phyloP scores from a whole-genome alignment of 1,140 invertebrate species.

The Whitmania pigra region DNA sequence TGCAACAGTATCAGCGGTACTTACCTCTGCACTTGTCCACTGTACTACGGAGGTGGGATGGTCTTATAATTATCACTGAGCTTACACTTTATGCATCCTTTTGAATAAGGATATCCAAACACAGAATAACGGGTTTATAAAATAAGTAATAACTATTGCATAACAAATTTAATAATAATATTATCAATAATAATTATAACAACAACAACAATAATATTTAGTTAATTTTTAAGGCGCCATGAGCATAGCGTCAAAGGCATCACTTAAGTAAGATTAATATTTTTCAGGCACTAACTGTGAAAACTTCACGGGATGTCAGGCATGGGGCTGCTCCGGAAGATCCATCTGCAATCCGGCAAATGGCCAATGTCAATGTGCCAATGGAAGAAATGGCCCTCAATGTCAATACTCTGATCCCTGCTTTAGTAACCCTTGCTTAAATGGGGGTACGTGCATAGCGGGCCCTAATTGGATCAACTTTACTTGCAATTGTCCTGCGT shows the following conservation, averaged over 20 bases:
- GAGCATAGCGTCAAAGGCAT: too few species aligned
- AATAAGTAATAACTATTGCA: too few species aligned
- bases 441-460: slow-evolving; percentile 46
- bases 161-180: too few species aligned
- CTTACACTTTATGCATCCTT: too few species aligned
- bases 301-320: not conserved
- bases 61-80: too few species aligned
- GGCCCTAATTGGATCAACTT: slow-evolving; percentile 38
- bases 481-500: slow-evolving; percentile 25
- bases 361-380: slow-evolving; percentile 22
- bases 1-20: slow-evolving; percentile 13
- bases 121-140: too few species aligned
- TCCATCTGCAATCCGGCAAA: not conserved
- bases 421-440: slow-evolving; percentile 13
- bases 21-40: slow-evolving; percentile 25
- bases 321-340: not conserved
- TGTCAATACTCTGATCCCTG: slow-evolving; percentile 13
- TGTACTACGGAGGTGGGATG: slow-evolving; percentile 18
- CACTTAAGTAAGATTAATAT: not conserved
- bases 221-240: too few species aligned
- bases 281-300: not conserved
- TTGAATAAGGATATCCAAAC: too few species aligned
- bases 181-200: too few species aligned
- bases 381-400: slow-evolving; percentile 21
- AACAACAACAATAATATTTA: too few species aligned